phyloP scores from a whole-genome alignment of 2,113 vertebrate genomes.

The Plecotus auritus region DNA sequence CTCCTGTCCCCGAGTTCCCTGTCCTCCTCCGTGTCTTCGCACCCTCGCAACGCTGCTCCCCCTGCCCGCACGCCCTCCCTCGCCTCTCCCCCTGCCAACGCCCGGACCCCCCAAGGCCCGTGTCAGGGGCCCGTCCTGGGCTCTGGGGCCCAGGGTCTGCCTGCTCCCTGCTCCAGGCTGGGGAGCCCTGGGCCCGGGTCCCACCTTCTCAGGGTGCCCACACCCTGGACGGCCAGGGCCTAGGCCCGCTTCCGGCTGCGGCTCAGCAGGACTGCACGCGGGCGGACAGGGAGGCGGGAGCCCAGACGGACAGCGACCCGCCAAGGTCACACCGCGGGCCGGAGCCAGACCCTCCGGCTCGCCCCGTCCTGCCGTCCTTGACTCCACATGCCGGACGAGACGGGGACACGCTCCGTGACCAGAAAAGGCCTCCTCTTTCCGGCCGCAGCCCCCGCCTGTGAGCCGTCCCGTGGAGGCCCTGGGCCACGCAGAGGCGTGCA shows the following conservation, averaged over 20 bases:
- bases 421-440: not conserved
- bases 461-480: not conserved
- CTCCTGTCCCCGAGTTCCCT: not conserved
- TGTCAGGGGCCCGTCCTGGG: not conserved
- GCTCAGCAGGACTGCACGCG: too few species aligned
- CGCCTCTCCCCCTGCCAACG: too few species aligned
- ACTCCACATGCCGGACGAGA: not conserved
- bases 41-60: accelerated
- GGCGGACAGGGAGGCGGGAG: not conserved
- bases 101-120: not conserved
- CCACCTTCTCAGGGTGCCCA: not conserved
- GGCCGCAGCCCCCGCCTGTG: not conserved
- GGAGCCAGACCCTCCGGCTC: not conserved
- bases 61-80: accelerated
- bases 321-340: not conserved
- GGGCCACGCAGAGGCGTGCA: not conserved
- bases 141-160: not conserved
- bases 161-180: not conserved
- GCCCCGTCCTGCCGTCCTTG: not conserved
- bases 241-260: not conserved
- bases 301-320: not conserved
- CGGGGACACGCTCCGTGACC: not conserved
- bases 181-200: not conserved
- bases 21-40: accelerated
- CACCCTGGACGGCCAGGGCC: not conserved